A percentile compares a stretch with the other conserved stretches of the same genome.
Conservation (phyloP, 2,888 invertebrate species). For the Clunio marinus region DNA sequence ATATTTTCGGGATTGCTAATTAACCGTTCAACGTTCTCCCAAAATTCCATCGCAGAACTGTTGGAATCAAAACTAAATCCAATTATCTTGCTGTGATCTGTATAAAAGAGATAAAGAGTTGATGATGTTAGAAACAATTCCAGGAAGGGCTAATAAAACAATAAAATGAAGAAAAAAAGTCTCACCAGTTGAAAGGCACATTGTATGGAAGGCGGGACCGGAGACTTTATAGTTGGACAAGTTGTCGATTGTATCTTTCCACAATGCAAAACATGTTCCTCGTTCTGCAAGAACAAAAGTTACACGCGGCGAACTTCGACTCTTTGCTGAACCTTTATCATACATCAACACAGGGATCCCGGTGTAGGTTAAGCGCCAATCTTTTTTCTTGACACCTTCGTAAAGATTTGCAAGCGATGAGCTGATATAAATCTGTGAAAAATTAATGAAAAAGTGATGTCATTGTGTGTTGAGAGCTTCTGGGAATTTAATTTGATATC, state of each 20-base stretch:
- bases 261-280: constrained; percentile 75
- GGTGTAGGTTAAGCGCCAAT: constrained; percentile 70
- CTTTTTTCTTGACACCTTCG: constrained; percentile 57
- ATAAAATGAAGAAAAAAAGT: too few species aligned
- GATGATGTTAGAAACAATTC: constrained; percentile 7
- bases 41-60: constrained; percentile 66
- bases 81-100: constrained; percentile 68
- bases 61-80: constrained; percentile 77
- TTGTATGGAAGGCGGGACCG: constrained; percentile 73
- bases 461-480: not conserved
- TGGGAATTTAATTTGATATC: too few species aligned
- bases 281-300: constrained; percentile 70
- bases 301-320: constrained; percentile 63
- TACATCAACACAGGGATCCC: constrained; percentile 75
- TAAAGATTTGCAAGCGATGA: constrained; percentile 71
- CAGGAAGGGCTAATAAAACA: too few species aligned
- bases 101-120: constrained; percentile 2
- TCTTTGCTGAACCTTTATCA: constrained; percentile 70
- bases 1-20: constrained; percentile 75
- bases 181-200: constrained; percentile 61
- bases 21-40: constrained; percentile 63
- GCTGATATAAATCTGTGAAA: constrained; percentile 64
- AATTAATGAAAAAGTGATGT: not conserved
- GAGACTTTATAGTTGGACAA: constrained; percentile 68
- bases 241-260: constrained; percentile 77